phyloP scores from a whole-genome alignment of 2,797 vertebrate genomes.

The Falco concolor region DNA sequence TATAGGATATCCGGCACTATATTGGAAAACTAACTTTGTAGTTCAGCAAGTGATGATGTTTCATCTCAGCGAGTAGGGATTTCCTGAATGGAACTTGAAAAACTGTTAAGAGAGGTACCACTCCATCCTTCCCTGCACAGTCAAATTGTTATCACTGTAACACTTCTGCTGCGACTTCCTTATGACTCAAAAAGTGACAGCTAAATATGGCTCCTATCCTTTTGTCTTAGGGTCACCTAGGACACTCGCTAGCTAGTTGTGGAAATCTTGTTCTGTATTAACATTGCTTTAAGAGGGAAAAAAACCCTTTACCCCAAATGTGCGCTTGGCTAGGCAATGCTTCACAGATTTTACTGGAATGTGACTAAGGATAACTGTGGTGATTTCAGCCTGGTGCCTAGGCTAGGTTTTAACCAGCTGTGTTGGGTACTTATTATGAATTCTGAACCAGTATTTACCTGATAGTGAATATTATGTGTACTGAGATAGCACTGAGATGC shows the following conservation, averaged over 20 bases:
- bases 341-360: neutral
- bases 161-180: neutral
- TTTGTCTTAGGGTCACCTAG: neutral
- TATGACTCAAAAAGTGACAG: neutral
- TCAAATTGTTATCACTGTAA: neutral
- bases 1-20: neutral
- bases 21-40: neutral
- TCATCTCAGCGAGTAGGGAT: neutral
- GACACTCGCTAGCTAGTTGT: neutral
- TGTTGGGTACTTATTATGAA: neutral
- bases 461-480: neutral
- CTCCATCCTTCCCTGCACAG: neutral
- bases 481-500: neutral
- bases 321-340: neutral
- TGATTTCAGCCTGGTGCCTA: neutral
- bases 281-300: neutral
- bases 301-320: accelerated
- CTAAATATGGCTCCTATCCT: neutral
- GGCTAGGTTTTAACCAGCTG: neutral
- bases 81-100: conserved; percentile 4
- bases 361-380: neutral
- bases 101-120: neutral
- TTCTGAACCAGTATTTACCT: neutral
- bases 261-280: neutral
- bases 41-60: neutral